Conservation (phyloP, 2,113 vertebrate species). For the Reinhardtius hippoglossoides region DNA sequence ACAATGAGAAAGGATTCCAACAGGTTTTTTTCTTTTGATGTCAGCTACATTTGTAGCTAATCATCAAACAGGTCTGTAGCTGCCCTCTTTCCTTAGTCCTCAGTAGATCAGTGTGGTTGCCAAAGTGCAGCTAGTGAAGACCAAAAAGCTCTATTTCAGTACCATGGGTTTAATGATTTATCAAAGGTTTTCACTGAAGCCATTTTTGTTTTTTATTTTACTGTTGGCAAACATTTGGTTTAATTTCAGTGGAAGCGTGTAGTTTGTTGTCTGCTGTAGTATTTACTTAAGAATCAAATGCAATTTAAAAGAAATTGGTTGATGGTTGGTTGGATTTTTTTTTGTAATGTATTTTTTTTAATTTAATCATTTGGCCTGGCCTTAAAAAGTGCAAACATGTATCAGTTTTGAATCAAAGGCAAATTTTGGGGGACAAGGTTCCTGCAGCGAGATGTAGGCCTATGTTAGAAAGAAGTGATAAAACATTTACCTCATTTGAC, state of each 20-base stretch:
- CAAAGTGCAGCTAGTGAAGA: conserved; percentile 67
- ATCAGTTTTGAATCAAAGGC: conserved; percentile 40
- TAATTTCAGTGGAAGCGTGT: conserved; percentile 16
- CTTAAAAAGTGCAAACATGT: conserved; percentile 26
- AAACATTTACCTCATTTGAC: conserved; percentile 75
- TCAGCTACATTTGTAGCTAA: conserved; percentile 12
- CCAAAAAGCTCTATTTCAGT: conserved; percentile 67
- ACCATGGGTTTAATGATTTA: conserved; percentile 20
- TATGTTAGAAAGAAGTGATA: conserved; percentile 36
- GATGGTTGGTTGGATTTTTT: conserved; percentile 9
- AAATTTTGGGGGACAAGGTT: conserved; percentile 8
- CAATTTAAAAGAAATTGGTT: conserved; percentile 4
- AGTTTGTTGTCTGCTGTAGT: not conserved
- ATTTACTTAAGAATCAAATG: conserved; percentile 15
- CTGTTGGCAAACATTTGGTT: conserved; percentile 21
- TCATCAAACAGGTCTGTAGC: conserved; percentile 23
- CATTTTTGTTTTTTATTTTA: conserved; percentile 4
- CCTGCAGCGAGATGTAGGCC: conserved; percentile 19
- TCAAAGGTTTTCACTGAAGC: not conserved
- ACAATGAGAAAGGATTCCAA: conserved; percentile 1
- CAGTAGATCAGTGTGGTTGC: conserved; percentile 33
- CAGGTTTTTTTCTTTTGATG: not conserved
- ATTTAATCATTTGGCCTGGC: conserved; percentile 61
- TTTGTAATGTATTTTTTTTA: conserved; percentile 9
- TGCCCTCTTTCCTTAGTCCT: conserved; percentile 21